phyloP scores from a whole-genome alignment of 2,797 vertebrate genomes.

The Ctenochaetus hawaiiensis region DNA sequence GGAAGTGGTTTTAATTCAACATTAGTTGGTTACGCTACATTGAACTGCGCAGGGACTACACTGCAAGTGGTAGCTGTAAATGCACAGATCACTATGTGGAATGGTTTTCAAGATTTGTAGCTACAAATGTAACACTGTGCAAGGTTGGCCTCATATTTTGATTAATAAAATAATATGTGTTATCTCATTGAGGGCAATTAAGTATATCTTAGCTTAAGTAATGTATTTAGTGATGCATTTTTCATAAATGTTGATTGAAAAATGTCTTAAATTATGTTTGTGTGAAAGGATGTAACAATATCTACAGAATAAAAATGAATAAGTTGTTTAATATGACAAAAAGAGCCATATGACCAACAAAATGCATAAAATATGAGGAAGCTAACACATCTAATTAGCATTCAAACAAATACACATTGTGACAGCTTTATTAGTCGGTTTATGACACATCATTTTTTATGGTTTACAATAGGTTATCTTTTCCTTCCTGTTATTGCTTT shows the following conservation, averaged over 20 bases:
- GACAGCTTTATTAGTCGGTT: neutral
- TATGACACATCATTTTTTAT: neutral
- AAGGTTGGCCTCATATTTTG: neutral
- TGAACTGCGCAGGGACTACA: neutral
- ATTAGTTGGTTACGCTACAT: neutral
- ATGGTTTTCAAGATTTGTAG: neutral
- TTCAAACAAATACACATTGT: neutral
- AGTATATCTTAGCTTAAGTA: neutral
- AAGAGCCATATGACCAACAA: neutral
- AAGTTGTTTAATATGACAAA: neutral
- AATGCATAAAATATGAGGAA: neutral
- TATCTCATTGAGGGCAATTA: neutral
- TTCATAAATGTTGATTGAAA: neutral
- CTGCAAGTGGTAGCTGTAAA: neutral
- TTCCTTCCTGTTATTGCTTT: constrained; percentile 14
- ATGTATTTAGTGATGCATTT: neutral
- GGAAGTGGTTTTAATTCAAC: neutral
- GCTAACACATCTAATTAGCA: neutral
- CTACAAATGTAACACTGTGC: neutral
- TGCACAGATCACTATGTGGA: neutral
- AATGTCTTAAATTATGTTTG: constrained; percentile 6
- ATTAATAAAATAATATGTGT: neutral
- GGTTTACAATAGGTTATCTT: neutral
- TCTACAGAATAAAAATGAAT: neutral
- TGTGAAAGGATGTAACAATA: neutral